A percentile compares a stretch with the other conserved stretches of the same genome.
Evolutionary conservation across 2,888 invertebrate species (phyloP).

Genomic region (Stenchaetothrips biformis): DNA sequence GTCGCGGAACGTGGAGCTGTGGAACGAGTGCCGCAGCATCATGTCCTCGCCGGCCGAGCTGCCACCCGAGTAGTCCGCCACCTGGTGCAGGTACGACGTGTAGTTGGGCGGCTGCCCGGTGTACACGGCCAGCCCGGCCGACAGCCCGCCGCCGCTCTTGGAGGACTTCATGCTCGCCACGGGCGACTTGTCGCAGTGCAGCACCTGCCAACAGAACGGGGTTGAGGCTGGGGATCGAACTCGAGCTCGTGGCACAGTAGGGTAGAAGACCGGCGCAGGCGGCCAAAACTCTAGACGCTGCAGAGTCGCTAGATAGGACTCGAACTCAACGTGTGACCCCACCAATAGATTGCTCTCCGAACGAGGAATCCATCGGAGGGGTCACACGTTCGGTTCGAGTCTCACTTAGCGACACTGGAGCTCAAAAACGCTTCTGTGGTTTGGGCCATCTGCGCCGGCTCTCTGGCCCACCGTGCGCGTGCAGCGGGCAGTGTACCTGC

Average conservation of each 20-base stretch:
- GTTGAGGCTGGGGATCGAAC: no score
- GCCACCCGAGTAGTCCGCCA: constrained; percentile 33
- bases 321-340: no score
- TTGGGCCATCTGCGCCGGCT: no score
- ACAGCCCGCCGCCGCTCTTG: constrained; percentile 17
- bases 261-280: no score
- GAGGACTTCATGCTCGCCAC: constrained; percentile 16
- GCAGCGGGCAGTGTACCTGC: background rate
- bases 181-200: constrained; percentile 19
- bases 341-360: no score
- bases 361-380: no score
- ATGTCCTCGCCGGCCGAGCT: constrained; percentile 29
- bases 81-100: constrained; percentile 34
- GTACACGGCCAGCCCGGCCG: constrained; percentile 2
- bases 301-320: no score
- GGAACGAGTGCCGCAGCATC: constrained; percentile 30
- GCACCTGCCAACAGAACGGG: background rate
- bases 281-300: no score
- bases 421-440: no score
- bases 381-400: no score
- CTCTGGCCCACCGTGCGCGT: background rate
- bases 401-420: no score
- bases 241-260: no score
- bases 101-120: constrained; percentile 49
- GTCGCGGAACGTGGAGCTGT: background rate